Percentiles rank a stretch among this genome's conserved stretches.
Conservation (phyloP, 2,113 vertebrate genomes). For the Candoia aspera region DNA sequence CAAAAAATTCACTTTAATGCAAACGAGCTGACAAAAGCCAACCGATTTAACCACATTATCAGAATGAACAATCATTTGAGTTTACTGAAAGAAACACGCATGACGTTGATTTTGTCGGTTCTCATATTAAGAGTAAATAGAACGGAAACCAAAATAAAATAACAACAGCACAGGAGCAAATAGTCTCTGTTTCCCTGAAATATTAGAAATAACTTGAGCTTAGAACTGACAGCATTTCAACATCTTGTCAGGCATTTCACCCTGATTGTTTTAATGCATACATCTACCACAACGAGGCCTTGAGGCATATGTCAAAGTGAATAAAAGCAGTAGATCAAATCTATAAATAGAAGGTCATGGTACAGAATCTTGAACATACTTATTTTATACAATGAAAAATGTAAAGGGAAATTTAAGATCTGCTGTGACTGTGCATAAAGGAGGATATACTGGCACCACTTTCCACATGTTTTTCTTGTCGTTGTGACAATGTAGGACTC, state of each 20-base stretch:
- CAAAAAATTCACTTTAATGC: slow-evolving; percentile 17
- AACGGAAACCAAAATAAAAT: slow-evolving; percentile 1
- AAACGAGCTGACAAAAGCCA: neutral
- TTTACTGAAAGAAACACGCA: slow-evolving; percentile 7
- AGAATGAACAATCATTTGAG: neutral
- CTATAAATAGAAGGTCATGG: neutral
- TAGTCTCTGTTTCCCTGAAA: neutral
- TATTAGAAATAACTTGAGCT: neutral
- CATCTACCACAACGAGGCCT: slow-evolving; percentile 2
- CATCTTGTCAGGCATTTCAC: slow-evolving; percentile 3
- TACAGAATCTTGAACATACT: neutral
- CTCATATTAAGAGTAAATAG: neutral
- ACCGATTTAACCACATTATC: neutral
- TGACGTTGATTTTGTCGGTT: neutral
- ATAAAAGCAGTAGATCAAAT: slow-evolving; percentile 16
- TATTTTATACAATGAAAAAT: slow-evolving; percentile 10
- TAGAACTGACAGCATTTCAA: slow-evolving; percentile 5
- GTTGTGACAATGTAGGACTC: neutral
- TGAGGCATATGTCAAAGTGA: neutral
- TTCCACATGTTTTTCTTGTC: neutral
- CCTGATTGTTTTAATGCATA: slow-evolving; percentile 14
- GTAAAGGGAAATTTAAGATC: neutral
- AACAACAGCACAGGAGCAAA: neutral
- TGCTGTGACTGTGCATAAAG: neutral
- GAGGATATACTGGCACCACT: neutral